These are phyloP conservation scores for Phalacrocorax brasilianus DNA, from an alignment of 2,113 vertebrate species.

Conservation along the genomic window DNA sequence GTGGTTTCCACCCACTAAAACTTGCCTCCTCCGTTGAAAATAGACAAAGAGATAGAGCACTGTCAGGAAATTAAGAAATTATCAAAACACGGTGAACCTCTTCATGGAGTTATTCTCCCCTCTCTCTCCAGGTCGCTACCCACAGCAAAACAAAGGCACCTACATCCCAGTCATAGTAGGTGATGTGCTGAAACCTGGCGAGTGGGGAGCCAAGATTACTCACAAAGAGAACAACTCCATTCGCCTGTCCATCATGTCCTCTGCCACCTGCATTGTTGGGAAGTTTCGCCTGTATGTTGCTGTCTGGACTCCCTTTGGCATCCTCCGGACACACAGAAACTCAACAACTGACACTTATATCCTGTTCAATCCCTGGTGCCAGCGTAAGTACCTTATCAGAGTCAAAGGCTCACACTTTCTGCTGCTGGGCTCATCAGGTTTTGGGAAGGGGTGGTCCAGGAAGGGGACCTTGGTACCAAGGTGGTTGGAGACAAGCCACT, in stretches of 20 bases:
- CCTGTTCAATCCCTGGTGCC: conserved; percentile 93
- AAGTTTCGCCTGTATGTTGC: conserved; percentile 90
- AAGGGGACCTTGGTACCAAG: not conserved
- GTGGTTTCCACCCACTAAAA: not conserved
- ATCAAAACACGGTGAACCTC: not conserved
- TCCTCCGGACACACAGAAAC: conserved; percentile 83
- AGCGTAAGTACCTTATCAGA: conserved; percentile 69
- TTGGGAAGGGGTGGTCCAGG: not conserved
- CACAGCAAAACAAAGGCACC: conserved; percentile 90
- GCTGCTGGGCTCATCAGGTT: not conserved
- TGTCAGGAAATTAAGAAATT: not conserved
- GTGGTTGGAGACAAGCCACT: not conserved
- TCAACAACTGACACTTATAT: conserved; percentile 80
- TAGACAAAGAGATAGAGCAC: not conserved
- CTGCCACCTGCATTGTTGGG: conserved; percentile 84
- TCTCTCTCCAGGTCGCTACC: conserved; percentile 80
- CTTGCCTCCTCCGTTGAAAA: not conserved
- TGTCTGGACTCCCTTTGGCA: conserved; percentile 84
- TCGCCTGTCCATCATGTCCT: conserved; percentile 82
- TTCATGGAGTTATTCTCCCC: not conserved
- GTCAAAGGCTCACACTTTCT: not conserved
- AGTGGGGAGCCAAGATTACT: conserved; percentile 83
- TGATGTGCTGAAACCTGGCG: conserved; percentile 64
- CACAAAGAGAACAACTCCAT: conserved; percentile 67
- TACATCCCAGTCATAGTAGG: conserved; percentile 83